Evolutionary conservation across 2,113 vertebrate species (phyloP).

Genomic region (Oreotrochilus melanogaster): DNA sequence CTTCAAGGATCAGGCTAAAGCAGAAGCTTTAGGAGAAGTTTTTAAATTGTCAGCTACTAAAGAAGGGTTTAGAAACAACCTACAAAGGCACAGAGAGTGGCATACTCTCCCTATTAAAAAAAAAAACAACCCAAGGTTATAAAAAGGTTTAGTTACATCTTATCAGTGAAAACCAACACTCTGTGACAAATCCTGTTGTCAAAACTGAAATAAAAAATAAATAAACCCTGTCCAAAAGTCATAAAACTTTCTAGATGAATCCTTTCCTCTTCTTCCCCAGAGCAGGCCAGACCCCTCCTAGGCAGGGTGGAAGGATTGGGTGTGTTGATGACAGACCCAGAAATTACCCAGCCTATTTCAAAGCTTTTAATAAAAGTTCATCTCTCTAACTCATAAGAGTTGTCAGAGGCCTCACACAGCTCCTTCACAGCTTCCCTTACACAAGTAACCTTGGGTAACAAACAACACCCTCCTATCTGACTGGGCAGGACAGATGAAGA

Average conservation of each 20-base stretch:
- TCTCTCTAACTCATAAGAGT: background rate
- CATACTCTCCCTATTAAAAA: background rate
- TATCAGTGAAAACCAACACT: background rate
- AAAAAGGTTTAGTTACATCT: background rate
- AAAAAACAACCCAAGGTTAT: background rate
- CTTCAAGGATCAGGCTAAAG: background rate
- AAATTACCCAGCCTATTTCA: background rate
- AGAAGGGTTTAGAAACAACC: background rate
- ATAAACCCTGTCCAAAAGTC: background rate
- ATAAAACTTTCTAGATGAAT: background rate
- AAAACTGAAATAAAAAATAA: too few species aligned
- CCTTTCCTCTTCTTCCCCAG: background rate
- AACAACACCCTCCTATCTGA: background rate
- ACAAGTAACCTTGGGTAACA: background rate
- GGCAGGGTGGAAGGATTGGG: background rate
- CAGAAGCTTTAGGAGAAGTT: background rate
- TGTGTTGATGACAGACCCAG: background rate
- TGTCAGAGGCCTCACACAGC: background rate
- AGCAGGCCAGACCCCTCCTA: background rate
- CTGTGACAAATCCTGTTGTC: background rate
- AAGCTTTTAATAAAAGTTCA: background rate
- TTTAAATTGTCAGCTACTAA: background rate
- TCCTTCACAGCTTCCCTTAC: background rate
- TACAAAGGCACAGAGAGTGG: fast-evolving
- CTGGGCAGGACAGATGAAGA: background rate